Percentiles rank a stretch among this genome's conserved stretches.
These are phyloP conservation scores for Acrocyrtus sp. DNA, from an alignment of 2,888 invertebrate species.

Conservation along the genomic window DNA sequence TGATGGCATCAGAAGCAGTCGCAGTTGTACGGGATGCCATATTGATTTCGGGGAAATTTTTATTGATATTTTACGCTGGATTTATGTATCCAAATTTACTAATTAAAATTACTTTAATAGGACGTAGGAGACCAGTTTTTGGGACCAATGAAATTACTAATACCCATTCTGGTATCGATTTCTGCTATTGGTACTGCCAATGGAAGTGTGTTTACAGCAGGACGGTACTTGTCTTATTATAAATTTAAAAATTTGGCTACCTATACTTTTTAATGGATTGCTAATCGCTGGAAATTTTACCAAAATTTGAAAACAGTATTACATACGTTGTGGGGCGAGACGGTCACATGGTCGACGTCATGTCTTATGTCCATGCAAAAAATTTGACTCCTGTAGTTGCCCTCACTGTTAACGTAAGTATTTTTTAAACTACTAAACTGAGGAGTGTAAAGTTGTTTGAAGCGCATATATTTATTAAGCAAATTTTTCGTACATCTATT, in stretches of 20 bases:
- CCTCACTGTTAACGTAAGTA: constrained; percentile 90
- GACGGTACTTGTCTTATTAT: too few relatives aligned
- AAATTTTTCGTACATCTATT: too few relatives aligned
- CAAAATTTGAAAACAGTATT: constrained; percentile 69
- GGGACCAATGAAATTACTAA: constrained; percentile 84
- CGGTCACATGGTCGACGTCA: constrained; percentile 88
- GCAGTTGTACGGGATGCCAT: constrained; percentile 76
- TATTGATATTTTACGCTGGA: neutral
- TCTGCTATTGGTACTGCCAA: constrained; percentile 95
- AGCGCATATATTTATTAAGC: too few relatives aligned
- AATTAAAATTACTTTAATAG: too few relatives aligned
- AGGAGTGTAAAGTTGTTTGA: too few relatives aligned
- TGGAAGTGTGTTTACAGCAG: constrained; percentile 69
- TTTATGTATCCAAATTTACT: neutral
- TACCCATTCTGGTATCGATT: constrained; percentile 91
- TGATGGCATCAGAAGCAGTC: constrained; percentile 92
- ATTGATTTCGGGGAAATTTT: too few relatives aligned
- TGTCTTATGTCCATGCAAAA: constrained; percentile 91
- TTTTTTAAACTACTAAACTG: neutral
- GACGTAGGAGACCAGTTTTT: constrained; percentile 69
- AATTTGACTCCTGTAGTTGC: constrained; percentile 93
- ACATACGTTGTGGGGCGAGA: constrained; percentile 94
- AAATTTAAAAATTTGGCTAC: too few relatives aligned
- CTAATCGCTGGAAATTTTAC: neutral
- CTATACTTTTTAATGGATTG: neutral